These are phyloP conservation scores for Drosophila robusta DNA, from an alignment of 2,888 invertebrate species.

Conservation along the genomic window DNA sequence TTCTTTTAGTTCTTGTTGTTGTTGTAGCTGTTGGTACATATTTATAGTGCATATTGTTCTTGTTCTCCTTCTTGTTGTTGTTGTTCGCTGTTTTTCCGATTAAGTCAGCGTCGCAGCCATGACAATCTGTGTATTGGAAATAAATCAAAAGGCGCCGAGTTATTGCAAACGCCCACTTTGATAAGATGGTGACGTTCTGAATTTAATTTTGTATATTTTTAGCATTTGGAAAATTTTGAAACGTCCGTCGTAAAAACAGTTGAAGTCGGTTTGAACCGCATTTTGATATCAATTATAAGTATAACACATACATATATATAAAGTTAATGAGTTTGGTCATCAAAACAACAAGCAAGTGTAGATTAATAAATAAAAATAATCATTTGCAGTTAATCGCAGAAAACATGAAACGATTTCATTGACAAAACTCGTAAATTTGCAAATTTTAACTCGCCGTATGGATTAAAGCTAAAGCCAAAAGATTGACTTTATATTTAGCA, in stretches of 20 bases:
- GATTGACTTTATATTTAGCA: slow-evolving; percentile 71
- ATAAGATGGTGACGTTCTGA: slow-evolving; percentile 10
- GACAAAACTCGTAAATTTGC: slow-evolving; percentile 32
- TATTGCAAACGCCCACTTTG: slow-evolving; percentile 1
- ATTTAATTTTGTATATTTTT: background rate
- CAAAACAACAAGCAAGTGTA: slow-evolving; percentile 5
- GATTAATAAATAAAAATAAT: slow-evolving; percentile 24
- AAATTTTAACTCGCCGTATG: slow-evolving; percentile 37
- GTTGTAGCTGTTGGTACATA: slow-evolving; percentile 22
- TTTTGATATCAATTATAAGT: background rate
- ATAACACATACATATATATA: background rate
- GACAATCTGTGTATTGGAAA: slow-evolving; percentile 43
- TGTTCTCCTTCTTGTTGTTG: slow-evolving; percentile 31
- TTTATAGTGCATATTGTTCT: slow-evolving; percentile 21
- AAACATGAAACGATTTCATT: slow-evolving; percentile 31
- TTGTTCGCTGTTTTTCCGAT: slow-evolving; percentile 58
- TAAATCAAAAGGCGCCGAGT: slow-evolving; percentile 28
- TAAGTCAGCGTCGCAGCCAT: slow-evolving; percentile 56
- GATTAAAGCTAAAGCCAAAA: slow-evolving; percentile 44
- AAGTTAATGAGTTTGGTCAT: slow-evolving; percentile 1
- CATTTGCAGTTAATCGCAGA: slow-evolving; percentile 14
- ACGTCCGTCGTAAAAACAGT: slow-evolving; percentile 15
- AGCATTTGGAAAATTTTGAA: slow-evolving; percentile 17
- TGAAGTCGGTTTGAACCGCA: slow-evolving; percentile 22
- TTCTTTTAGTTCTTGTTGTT: slow-evolving; percentile 37